Evolutionary conservation across 2,888 invertebrate genomes (phyloP), one percentile per base, ranked within the genome.

Genomic region (Drosophila mimica): DNA sequence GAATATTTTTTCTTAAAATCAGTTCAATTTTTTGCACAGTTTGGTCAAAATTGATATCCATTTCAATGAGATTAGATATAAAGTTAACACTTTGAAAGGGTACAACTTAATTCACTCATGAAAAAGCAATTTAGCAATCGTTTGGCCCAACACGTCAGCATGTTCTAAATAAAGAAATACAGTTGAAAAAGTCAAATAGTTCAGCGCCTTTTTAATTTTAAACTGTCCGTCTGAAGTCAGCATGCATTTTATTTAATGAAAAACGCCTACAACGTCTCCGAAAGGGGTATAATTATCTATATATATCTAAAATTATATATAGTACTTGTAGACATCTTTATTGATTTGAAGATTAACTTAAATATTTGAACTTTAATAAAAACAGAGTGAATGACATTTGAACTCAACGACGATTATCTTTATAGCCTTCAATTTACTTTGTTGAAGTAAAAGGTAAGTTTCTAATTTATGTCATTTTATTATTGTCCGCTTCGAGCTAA

Each of bases 401-500:
- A 60, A 51, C 51, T 30, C 15, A 60, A 31, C 6, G 30, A 13
- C 28, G 34, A 52, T 5, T 11, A 40, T 49, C 15, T 64, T 64
- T 43, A 68, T 46, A 43, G 61, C 30, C 34, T 43, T 68, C 43
- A 17, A 25, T 51, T 49, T 28, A 28, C 15, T 56, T 43, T 34
- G 15, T 6, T 20, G 30, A 6, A n/a, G 36, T 31, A 51, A 46
- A 43, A 60, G 25, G n/a, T 48, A 61, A 38, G 53, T 20, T 31
- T 17, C 43, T 5, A 52, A 57, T 36, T 34, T 33, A 48, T 60
- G 43, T 56, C 60, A 38, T 57, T 30, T 57, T 15, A 31, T 57
- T 43, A 51, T 64, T 74, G 51, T 52, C 40, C 52, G 48, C 49
- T 58, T 48, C 7, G 11, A 25, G 17, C 46, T 34, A 38, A 65